phyloP scores from a whole-genome alignment of 2,113 vertebrate genomes.

The Ginglymostoma cirratum region DNA sequence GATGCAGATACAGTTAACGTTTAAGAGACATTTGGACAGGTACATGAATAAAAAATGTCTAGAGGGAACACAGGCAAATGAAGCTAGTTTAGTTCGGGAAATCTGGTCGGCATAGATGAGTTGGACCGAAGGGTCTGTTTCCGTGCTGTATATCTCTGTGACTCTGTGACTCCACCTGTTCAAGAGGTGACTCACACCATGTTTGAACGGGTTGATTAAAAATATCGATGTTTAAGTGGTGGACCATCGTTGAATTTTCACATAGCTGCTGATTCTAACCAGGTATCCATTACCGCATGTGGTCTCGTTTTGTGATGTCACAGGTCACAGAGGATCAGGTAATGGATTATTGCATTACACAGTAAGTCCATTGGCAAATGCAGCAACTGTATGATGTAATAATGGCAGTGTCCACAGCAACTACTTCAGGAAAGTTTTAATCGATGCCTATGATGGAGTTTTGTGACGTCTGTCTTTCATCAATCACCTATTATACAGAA shows the following conservation, averaged over 20 bases:
- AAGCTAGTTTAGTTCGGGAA: too few relatives aligned
- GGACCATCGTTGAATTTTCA: neutral
- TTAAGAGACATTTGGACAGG: too few relatives aligned
- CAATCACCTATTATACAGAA: neutral
- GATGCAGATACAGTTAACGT: too few relatives aligned
- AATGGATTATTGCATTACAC: neutral
- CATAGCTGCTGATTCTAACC: neutral
- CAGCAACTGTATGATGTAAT: conserved; percentile 5
- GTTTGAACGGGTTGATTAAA: too few relatives aligned
- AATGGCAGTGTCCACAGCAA: conserved; percentile 35
- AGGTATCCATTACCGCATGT: neutral
- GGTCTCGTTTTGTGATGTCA: conserved; percentile 13
- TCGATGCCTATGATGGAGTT: neutral
- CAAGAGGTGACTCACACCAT: too few relatives aligned
- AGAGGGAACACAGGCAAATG: too few relatives aligned
- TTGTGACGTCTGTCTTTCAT: neutral
- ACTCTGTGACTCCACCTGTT: too few relatives aligned
- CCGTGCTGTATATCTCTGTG: too few relatives aligned
- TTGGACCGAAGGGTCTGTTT: too few relatives aligned
- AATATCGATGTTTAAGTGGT: neutral
- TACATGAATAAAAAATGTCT: too few relatives aligned
- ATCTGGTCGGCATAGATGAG: too few relatives aligned
- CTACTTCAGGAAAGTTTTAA: neutral
- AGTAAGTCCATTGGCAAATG: conserved; percentile 5
- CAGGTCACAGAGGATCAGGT: neutral